Evolutionary conservation across 92 coral and sea anemone species (phyloP).

Genomic region (Zoanthus solanderi): DNA sequence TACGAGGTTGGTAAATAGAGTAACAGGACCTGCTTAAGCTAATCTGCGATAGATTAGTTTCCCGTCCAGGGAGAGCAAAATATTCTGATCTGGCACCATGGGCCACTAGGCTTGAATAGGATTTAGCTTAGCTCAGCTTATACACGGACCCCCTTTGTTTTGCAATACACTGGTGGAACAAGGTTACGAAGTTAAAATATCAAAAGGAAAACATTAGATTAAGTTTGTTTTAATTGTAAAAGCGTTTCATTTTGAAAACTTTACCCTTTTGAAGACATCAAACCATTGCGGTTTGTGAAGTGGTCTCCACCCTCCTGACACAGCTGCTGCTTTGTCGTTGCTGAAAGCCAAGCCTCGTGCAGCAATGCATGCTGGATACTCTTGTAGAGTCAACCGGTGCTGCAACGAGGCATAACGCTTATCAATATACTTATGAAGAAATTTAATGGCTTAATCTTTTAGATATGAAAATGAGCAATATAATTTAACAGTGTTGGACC

Average conservation of each 20-base stretch:
- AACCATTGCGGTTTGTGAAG: constrained; percentile 98
- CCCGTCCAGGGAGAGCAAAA: background rate
- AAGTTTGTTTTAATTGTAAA: background rate
- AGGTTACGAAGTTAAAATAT: background rate
- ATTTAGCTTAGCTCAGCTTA: too few species aligned
- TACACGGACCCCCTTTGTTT: too few species aligned
- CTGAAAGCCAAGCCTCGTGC: constrained; percentile 89
- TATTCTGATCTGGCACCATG: background rate
- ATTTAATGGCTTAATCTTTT: too few species aligned
- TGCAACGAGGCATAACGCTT: constrained; percentile 17
- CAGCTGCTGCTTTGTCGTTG: constrained; percentile 55
- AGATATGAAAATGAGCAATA: too few species aligned
- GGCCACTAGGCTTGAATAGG: background rate
- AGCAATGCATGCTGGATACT: constrained; percentile 88
- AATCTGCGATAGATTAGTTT: too few species aligned
- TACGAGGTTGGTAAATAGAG: too few species aligned
- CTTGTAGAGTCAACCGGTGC: constrained; percentile 86
- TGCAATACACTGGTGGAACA: too few species aligned
- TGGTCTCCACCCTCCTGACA: constrained; percentile 92
- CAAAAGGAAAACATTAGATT: background rate
- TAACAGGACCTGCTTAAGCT: background rate
- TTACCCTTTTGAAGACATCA: constrained; percentile 83
- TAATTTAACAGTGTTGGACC: too few species aligned
- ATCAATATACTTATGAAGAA: too few species aligned
- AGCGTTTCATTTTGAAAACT: background rate